A percentile compares a stretch with the other conserved stretches of the same genome.
Evolutionary conservation across 1,140 invertebrate genomes (phyloP).

Genomic region (Lordiphosa collinella): DNA sequence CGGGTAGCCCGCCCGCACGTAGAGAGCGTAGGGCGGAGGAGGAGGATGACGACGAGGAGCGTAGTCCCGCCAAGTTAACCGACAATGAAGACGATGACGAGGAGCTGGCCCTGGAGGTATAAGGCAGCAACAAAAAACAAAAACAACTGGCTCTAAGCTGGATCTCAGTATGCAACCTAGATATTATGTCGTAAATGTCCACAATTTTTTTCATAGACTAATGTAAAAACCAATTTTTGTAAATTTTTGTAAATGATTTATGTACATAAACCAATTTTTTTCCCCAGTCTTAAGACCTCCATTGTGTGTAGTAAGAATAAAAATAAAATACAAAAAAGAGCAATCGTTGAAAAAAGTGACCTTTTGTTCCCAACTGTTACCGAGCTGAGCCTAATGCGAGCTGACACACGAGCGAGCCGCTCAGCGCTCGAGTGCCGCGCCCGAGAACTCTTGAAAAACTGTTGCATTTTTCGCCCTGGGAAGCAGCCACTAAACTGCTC

Average conservation of each 20-base stretch:
- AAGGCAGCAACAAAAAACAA: constrained; percentile 2
- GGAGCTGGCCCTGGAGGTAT: constrained; percentile 74
- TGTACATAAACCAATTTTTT: constrained; percentile 48
- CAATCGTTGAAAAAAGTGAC: constrained; percentile 31
- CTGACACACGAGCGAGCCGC: constrained; percentile 59
- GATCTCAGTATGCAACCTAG: constrained; percentile 53
- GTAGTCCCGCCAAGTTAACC: not conserved
- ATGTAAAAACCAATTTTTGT: constrained; percentile 41
- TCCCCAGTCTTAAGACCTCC: constrained; percentile 59
- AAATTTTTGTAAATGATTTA: constrained; percentile 73
- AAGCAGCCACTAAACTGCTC: constrained; percentile 65
- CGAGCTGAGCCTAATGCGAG: constrained; percentile 60
- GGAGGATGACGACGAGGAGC: constrained; percentile 17
- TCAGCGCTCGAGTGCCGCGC: constrained; percentile 24
- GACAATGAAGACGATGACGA: constrained; percentile 59
- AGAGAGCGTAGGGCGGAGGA: constrained; percentile 3
- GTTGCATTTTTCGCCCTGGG: constrained; percentile 66
- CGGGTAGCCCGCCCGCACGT: constrained; percentile 69
- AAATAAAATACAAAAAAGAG: constrained; percentile 35
- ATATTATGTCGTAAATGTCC: constrained; percentile 2
- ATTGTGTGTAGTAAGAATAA: constrained; percentile 66
- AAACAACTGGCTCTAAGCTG: constrained; percentile 28
- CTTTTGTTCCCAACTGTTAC: constrained; percentile 37
- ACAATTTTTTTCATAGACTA: constrained; percentile 24
- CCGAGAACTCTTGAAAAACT: constrained; percentile 51